phyloP scores from a whole-genome alignment of 2,888 invertebrate genomes.

The Sinohyriopsis cumingii region DNA sequence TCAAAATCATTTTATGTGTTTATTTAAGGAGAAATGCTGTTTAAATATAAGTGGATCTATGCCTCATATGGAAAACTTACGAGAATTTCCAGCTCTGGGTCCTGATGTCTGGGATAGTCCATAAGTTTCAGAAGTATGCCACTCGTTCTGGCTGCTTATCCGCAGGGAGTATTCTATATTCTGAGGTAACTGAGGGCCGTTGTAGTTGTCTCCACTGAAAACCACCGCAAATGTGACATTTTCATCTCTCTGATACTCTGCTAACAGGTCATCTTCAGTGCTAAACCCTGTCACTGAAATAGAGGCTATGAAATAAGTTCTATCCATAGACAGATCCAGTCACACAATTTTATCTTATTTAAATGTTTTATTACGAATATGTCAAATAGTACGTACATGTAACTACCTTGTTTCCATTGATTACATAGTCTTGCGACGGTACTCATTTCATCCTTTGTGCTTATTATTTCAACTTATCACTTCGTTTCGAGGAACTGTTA shows the following conservation, averaged over 20 bases:
- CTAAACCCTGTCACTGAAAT: conserved; percentile 10
- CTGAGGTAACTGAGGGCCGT: conserved; percentile 10
- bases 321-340: neutral
- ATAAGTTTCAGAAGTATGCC: conserved; percentile 5
- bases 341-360: too few species aligned
- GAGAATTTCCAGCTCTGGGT: neutral
- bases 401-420: too few species aligned
- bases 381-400: too few species aligned
- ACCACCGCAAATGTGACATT: conserved; percentile 20
- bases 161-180: conserved; percentile 16
- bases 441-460: too few species aligned
- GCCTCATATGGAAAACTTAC: neutral
- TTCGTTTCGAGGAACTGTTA: too few species aligned
- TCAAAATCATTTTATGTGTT: too few species aligned
- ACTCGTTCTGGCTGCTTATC: conserved; percentile 5
- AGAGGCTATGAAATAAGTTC: neutral
- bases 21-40: too few species aligned
- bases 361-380: too few species aligned
- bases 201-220: conserved; percentile 11
- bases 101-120: conserved; percentile 5
- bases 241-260: conserved; percentile 7
- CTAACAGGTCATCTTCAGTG: conserved; percentile 6
- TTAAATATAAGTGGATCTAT: neutral
- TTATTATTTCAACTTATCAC: too few species aligned
- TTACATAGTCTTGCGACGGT: too few species aligned